Conservation (phyloP, 2,797 vertebrate genomes). For the Carduelis carduelis region DNA sequence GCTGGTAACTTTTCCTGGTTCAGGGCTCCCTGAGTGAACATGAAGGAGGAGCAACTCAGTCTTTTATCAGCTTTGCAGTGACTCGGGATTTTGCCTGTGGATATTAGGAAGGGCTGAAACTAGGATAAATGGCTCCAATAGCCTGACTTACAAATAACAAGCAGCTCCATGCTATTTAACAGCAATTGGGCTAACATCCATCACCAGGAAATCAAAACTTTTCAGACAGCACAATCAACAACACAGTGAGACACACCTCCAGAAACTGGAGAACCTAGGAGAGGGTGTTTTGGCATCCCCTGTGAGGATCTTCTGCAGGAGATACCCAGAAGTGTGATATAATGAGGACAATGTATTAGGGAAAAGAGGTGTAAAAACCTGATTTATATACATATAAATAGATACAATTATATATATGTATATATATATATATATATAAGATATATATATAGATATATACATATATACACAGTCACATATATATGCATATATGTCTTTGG, state of each 20-base stretch:
- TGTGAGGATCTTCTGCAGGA: not conserved
- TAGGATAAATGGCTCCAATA: slow-evolving; percentile 64
- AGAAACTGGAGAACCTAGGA: not conserved
- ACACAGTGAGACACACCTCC: not conserved
- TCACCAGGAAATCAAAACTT: slow-evolving; percentile 42
- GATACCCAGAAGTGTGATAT: not conserved
- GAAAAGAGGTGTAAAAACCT: not conserved
- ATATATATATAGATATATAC: too few species aligned
- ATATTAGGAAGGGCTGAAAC: slow-evolving; percentile 41
- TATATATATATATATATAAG: too few species aligned
- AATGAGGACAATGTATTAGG: not conserved
- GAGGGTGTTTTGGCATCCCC: not conserved
- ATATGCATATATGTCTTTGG: not conserved
- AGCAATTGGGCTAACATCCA: slow-evolving; percentile 34
- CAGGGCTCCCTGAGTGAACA: slow-evolving; percentile 20
- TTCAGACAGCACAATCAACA: slow-evolving; percentile 32
- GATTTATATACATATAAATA: too few species aligned
- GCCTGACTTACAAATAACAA: slow-evolving; percentile 52
- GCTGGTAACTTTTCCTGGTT: slow-evolving; percentile 19
- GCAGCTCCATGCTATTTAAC: slow-evolving; percentile 35
- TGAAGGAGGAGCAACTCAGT: slow-evolving; percentile 48
- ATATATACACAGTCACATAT: not conserved
- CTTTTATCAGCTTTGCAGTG: slow-evolving; percentile 57
- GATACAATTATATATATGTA: too few species aligned
- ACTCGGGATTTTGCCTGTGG: slow-evolving; percentile 43